These are phyloP conservation scores for Aulostomus chinensis DNA, from an alignment of 2,797 vertebrate genomes.

Conservation along the genomic window DNA sequence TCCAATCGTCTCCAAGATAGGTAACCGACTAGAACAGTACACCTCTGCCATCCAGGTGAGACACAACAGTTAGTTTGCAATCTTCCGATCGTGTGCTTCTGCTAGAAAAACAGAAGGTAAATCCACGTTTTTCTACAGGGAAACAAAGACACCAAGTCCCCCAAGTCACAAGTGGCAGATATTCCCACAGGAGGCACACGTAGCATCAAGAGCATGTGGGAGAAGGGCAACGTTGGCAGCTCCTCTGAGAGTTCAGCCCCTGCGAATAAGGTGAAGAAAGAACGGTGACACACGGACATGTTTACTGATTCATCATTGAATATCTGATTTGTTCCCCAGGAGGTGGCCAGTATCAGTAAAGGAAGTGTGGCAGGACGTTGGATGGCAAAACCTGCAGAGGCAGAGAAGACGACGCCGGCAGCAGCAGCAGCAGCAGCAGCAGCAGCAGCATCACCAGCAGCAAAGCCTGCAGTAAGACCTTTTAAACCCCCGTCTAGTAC, in stretches of 20 bases:
- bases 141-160: conserved; percentile 83
- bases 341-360: conserved; percentile 83
- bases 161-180: conserved; percentile 84
- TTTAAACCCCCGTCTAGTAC: conserved; percentile 28
- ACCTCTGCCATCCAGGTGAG: conserved; percentile 92
- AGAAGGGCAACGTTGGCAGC: conserved; percentile 87
- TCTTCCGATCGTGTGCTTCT: background rate
- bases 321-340: conserved; percentile 71
- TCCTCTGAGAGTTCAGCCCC: conserved; percentile 80
- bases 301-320: background rate
- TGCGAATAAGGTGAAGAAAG: conserved; percentile 83
- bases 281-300: background rate
- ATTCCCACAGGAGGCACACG: conserved; percentile 87
- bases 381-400: conserved; percentile 82
- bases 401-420: conserved; percentile 51
- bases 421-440: conserved; percentile 33
- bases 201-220: conserved; percentile 98
- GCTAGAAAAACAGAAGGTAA: no score
- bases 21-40: conserved; percentile 92
- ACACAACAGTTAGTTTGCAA: background rate
- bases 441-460: conserved; percentile 32
- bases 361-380: conserved; percentile 89
- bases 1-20: conserved; percentile 91
- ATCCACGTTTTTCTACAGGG: conserved; percentile 71
- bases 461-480: conserved; percentile 66